A percentile compares a stretch with the other conserved stretches of the same genome.
phyloP scores from a whole-genome alignment of 1,140 invertebrate species.

The Danaus melanippus region DNA sequence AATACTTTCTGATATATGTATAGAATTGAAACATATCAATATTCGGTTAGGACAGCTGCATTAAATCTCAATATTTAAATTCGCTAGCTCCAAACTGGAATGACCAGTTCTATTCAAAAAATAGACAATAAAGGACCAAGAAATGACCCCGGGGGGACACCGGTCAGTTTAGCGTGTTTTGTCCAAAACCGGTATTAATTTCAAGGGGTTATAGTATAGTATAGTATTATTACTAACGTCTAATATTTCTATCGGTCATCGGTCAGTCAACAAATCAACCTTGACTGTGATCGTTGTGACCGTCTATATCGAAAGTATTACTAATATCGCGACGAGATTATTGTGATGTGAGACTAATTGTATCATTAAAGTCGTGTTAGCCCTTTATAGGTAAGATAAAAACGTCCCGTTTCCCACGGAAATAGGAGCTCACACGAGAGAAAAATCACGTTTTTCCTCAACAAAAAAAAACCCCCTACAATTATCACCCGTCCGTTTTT shows the following conservation, averaged over 20 bases:
- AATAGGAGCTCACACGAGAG: constrained; percentile 7
- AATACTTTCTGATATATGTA: no score
- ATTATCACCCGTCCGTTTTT: constrained; percentile 65
- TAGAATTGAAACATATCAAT: no score
- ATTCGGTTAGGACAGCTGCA: constrained; percentile 35
- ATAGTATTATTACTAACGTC: constrained; percentile 41
- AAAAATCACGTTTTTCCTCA: constrained; percentile 37
- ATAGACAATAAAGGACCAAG: constrained; percentile 56
- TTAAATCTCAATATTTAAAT: constrained; percentile 14
- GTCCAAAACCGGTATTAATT: constrained; percentile 52
- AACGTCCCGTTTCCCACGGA: constrained; percentile 22
- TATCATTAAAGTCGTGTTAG: no score
- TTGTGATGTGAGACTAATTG: background rate
- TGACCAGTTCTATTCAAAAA: constrained; percentile 61
- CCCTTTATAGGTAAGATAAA: background rate
- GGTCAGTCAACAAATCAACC: constrained; percentile 53
- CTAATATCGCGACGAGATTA: constrained; percentile 7
- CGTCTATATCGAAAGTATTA: constrained; percentile 23
- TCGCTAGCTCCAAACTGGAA: constrained; percentile 41
- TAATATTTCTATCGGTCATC: constrained; percentile 41
- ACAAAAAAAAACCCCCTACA: constrained; percentile 60
- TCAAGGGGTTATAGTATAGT: constrained; percentile 45
- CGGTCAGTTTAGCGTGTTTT: constrained; percentile 53
- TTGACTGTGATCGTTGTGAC: constrained; percentile 31
- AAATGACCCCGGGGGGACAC: constrained; percentile 59